These are phyloP conservation scores for Muscicapa comitata DNA, from an alignment of 2,797 vertebrate genomes.

Conservation along the genomic window DNA sequence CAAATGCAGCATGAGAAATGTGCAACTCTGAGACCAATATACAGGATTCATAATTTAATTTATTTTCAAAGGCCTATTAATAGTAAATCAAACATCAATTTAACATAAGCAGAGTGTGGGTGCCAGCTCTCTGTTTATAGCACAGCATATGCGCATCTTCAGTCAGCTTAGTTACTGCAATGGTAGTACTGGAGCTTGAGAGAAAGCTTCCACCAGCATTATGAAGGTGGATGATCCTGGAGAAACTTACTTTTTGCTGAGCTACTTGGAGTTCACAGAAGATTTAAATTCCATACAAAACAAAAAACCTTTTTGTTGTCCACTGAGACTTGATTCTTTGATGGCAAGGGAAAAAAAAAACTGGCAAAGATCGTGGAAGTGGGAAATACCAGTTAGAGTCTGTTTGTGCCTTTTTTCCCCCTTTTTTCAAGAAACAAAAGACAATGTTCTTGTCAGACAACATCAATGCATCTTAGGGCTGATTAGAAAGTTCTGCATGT, in stretches of 20 bases:
- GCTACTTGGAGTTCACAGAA: neutral
- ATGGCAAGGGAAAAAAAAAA: neutral
- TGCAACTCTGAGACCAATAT: neutral
- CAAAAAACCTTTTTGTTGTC: neutral
- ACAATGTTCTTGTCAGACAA: neutral
- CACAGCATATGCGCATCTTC: neutral
- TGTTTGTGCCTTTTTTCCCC: neutral
- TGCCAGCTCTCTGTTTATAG: neutral
- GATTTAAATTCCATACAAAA: neutral
- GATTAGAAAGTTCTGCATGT: neutral
- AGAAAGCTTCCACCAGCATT: neutral
- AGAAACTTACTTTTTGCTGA: neutral
- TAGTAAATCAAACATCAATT: neutral
- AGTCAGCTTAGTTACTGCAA: neutral
- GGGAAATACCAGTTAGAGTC: neutral
- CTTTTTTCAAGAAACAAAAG: neutral
- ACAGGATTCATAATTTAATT: neutral
- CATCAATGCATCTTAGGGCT: neutral
- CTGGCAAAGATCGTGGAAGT: neutral
- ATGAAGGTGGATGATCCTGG: neutral
- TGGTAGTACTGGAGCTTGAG: neutral
- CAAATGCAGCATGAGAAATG: neutral
- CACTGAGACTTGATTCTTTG: neutral
- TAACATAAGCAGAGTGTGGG: neutral
- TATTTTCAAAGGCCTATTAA: neutral